Conservation (phyloP, 2,888 invertebrate genomes). For the Buathra laborator region DNA sequence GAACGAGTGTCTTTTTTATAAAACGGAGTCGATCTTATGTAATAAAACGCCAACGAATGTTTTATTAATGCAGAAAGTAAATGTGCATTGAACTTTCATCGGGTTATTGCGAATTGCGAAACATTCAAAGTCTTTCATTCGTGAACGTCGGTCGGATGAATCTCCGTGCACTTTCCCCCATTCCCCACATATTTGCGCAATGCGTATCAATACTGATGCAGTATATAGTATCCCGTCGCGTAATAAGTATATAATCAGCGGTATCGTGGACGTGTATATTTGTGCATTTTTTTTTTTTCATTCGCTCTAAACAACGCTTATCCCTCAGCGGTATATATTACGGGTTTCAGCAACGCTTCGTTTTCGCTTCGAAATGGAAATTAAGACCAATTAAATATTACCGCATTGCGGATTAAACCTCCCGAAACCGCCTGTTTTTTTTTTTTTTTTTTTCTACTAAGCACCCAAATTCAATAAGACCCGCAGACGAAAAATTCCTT, state of each 20-base stretch:
- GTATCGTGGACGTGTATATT: constrained; percentile 32
- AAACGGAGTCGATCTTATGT: constrained; percentile 24
- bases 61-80: constrained; percentile 10
- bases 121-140: not conserved
- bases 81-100: not conserved
- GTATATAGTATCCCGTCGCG: constrained; percentile 45
- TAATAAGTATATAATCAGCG: constrained; percentile 24
- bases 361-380: not conserved
- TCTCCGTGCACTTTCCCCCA: not conserved
- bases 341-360: not conserved
- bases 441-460: constrained; percentile 27
- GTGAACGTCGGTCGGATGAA: not conserved
- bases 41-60: constrained; percentile 24
- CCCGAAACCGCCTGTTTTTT: not conserved
- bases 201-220: constrained; percentile 60
- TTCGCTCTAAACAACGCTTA: not conserved
- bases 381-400: constrained; percentile 34
- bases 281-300: constrained; percentile 12
- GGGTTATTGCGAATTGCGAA: constrained; percentile 16
- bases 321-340: not conserved
- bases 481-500: not conserved
- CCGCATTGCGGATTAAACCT: constrained; percentile 35
- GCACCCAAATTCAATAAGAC: constrained; percentile 36
- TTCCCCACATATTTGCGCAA: constrained; percentile 36
- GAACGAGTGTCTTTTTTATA: constrained; percentile 36